Conservation (phyloP, 2,113 vertebrate genomes). For the Cebidichthys violaceus region DNA sequence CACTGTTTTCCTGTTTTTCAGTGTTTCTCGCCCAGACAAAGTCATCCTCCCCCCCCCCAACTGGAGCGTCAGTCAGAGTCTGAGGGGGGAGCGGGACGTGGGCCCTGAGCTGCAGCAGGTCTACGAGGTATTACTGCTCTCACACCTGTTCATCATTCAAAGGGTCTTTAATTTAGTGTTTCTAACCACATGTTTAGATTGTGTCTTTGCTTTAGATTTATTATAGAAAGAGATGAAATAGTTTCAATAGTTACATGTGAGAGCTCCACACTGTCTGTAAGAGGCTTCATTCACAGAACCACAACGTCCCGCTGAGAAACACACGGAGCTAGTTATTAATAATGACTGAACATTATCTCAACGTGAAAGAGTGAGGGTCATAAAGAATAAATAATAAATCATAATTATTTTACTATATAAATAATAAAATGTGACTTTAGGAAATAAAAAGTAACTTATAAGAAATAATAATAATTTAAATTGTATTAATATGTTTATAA, state of each 20-base stretch:
- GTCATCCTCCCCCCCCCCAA: slow-evolving; percentile 83
- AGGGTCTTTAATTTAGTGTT: neutral
- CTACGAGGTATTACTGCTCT: slow-evolving; percentile 82
- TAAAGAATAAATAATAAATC: no score
- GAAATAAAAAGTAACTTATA: neutral
- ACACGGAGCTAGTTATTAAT: neutral
- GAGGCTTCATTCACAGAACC: neutral
- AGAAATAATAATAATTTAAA: neutral
- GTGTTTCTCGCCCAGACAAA: slow-evolving; percentile 87
- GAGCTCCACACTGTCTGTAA: neutral
- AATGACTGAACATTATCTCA: neutral
- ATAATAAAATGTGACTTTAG: neutral
- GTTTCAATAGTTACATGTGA: neutral
- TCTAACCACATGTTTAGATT: neutral
- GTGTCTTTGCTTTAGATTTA: neutral
- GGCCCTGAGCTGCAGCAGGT: slow-evolving; percentile 88
- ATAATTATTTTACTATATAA: no score
- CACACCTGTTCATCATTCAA: neutral
- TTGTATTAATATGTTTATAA: neutral
- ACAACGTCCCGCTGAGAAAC: neutral
- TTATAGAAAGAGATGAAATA: neutral
- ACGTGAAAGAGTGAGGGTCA: neutral
- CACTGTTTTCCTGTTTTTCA: slow-evolving; percentile 45
- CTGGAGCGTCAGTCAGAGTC: slow-evolving; percentile 76
- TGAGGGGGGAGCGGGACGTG: slow-evolving; percentile 80